Conservation (phyloP, 2,888 invertebrate species). For the Acanthosepion pharaonis region DNA sequence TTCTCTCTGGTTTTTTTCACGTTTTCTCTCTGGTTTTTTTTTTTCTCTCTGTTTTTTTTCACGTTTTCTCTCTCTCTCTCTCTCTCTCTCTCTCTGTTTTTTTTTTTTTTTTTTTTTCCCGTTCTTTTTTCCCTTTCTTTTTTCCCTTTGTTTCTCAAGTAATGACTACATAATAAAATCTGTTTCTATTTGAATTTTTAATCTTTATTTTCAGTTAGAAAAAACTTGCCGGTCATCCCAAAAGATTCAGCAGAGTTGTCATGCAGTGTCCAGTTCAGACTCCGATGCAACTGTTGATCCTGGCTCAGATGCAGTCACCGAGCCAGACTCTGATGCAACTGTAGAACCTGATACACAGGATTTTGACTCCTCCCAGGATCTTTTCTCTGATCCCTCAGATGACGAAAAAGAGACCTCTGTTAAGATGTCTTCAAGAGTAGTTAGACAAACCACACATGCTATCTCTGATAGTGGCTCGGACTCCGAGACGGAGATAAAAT, state of each 20-base stretch:
- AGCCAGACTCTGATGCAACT: conserved; percentile 56
- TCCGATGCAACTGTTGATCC: conserved; percentile 53
- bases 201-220: neutral
- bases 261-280: conserved; percentile 59
- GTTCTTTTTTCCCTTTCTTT: too few species aligned
- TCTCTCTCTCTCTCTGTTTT: too few species aligned
- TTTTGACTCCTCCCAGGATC: conserved; percentile 47
- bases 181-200: neutral
- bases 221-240: neutral
- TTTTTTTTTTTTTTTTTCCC: too few species aligned
- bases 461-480: conserved; percentile 58
- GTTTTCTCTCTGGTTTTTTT: too few species aligned
- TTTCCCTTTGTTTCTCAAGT: too few species aligned
- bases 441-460: conserved; percentile 53
- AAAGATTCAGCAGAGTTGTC: conserved; percentile 46
- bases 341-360: conserved; percentile 58
- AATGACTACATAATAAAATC: too few species aligned
- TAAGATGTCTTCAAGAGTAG: neutral
- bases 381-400: conserved; percentile 62
- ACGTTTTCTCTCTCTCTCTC: too few species aligned
- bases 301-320: neutral
- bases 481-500: neutral
- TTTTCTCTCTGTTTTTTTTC: too few species aligned
- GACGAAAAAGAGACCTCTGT: conserved; percentile 36
- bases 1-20: too few species aligned